Evolutionary conservation across 2,888 invertebrate genomes (phyloP), one percentile per base, ranked within the genome.

Genomic region (Anarsia innoxiella): DNA sequence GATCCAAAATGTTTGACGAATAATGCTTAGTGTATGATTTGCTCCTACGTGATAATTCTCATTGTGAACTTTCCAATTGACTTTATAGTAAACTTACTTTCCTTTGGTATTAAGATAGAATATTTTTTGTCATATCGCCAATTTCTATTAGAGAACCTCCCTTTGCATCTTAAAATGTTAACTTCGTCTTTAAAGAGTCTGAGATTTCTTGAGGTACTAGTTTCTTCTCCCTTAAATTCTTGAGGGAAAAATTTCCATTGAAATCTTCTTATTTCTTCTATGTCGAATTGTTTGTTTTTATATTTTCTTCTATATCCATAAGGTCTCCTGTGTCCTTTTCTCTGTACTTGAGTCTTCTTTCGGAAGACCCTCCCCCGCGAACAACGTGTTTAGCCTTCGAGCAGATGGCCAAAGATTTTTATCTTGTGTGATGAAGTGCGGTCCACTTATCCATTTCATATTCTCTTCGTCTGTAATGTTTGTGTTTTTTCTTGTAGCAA

Each of bases 31-130:
- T 11, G 38, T 41, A 3, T 41, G 41, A 3, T 27, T 11, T 1
- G 16, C 32, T 13, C 46, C 46, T 12, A 43, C 36, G n/a, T n/a
- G n/a, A n/a, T n/a, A n/a, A n/a, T 38, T 39, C 5, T 31, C 14
- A 12, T 35, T 26, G 23, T 45, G 45, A 16, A n/a, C 15, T 37
- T 23, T 11, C 26, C 12, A 6, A 42, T 39, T 1, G 36, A 2
- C 2, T 23, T 23, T 1, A 1, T 15, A 2, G 41, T 45, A 27
- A 37, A 38, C 1, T 31, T 23, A 11, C n/a, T n/a, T n/a, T n/a
- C n/a, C n/a, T n/a, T n/a, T n/a, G 41, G 42, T 9, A 45, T 6
- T 4, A 45, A 19, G 8, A 45, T 36, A 1, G 41, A 38, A 30
- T 42, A 28, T 11, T 28, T 40, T 27, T 33, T 16, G 11, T 40